A percentile compares a stretch with the other conserved stretches of the same genome.
These are phyloP conservation scores for Cinclus cinclus DNA, from an alignment of 2,113 vertebrate species.

Conservation along the genomic window DNA sequence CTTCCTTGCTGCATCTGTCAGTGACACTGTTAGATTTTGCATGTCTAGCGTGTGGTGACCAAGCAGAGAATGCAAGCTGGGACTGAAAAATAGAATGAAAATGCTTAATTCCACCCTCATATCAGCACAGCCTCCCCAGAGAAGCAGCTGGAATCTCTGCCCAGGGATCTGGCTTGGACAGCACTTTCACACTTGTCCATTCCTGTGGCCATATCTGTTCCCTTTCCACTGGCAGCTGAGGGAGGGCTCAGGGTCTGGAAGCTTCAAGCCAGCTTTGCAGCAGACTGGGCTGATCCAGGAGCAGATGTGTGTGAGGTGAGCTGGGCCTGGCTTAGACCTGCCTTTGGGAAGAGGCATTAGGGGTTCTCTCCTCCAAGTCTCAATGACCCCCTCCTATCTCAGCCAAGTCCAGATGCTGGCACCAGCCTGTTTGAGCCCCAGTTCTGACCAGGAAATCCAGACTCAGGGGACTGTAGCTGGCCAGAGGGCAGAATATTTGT, in stretches of 20 bases:
- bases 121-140: not conserved
- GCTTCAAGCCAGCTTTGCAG: not conserved
- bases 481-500: not conserved
- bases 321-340: not conserved
- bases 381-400: not conserved
- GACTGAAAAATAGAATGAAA: not conserved
- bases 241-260: not conserved
- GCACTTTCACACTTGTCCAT: not conserved
- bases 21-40: not conserved
- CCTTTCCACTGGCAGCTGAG: not conserved
- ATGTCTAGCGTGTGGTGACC: not conserved
- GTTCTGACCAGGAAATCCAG: not conserved
- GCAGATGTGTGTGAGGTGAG: not conserved
- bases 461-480: not conserved
- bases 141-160: not conserved
- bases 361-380: not conserved
- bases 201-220: fast-evolving
- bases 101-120: not conserved
- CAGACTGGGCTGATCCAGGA: not conserved
- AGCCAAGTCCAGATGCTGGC: not conserved
- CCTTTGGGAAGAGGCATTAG: not conserved
- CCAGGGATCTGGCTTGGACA: not conserved
- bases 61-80: not conserved
- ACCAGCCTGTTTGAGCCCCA: not conserved
- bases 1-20: not conserved